Conservation (phyloP, 2,888 invertebrate genomes). For the Lathronympha strigana region DNA sequence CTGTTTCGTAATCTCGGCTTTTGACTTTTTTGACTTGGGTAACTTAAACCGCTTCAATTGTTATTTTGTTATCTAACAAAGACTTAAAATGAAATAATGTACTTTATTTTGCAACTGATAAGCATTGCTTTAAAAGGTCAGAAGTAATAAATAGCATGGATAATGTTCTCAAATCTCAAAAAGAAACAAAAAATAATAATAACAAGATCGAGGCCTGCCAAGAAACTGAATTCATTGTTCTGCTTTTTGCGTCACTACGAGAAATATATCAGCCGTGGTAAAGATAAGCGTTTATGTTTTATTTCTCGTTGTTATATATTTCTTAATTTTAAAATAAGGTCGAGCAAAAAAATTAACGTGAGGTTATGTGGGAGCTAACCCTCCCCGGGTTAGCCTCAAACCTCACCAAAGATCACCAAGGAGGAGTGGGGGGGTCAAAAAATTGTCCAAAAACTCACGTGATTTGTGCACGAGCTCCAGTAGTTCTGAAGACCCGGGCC, state of each 20-base stretch:
- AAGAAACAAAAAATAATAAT: conserved; percentile 3
- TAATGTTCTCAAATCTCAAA: not conserved
- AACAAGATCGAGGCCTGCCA: not conserved
- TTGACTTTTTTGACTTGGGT: conserved; percentile 14
- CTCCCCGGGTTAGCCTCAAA: too few species aligned
- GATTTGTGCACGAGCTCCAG: too few species aligned
- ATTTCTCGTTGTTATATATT: conserved; percentile 18
- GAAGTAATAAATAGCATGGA: not conserved
- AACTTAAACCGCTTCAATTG: conserved; percentile 5
- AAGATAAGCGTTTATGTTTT: conserved; percentile 13
- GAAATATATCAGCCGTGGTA: conserved; percentile 7
- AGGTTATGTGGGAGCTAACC: too few species aligned
- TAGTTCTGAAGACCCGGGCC: too few species aligned
- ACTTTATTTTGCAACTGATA: conserved; percentile 29
- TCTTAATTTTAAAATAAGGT: too few species aligned
- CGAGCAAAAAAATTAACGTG: conserved; percentile 6
- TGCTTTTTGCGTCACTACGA: conserved; percentile 8
- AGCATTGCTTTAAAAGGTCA: conserved; percentile 14
- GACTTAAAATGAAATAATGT: conserved; percentile 12
- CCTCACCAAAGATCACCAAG: too few species aligned
- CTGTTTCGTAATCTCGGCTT: conserved; percentile 24
- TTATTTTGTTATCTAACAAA: conserved; percentile 20
- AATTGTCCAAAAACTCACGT: too few species aligned
- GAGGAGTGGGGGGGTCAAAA: too few species aligned
- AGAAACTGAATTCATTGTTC: conserved; percentile 6